Percentiles rank a stretch among this genome's conserved stretches.
phyloP scores from a whole-genome alignment of 2,113 vertebrate species.

The Aplodontia rufa region DNA sequence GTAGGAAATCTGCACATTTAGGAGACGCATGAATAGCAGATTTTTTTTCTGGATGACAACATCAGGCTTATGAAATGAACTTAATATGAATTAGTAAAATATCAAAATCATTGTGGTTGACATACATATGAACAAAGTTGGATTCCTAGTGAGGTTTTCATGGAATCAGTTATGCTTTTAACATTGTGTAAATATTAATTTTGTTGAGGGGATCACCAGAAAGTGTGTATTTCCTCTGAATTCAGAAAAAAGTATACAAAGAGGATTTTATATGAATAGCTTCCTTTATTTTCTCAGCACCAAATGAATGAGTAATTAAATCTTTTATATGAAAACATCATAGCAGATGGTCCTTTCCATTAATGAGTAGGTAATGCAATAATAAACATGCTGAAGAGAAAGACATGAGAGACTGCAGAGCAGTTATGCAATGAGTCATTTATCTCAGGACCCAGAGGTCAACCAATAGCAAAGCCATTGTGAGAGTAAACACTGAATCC shows the following conservation, averaged over 20 bases:
- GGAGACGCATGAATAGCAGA: constrained; percentile 25
- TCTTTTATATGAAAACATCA: constrained; percentile 68
- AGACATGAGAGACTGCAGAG: constrained; percentile 53
- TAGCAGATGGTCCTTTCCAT: constrained; percentile 60
- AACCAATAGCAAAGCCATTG: constrained; percentile 31
- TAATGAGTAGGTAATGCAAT: constrained; percentile 69
- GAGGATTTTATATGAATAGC: constrained; percentile 41
- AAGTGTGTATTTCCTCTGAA: constrained; percentile 27
- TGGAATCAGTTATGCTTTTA: constrained; percentile 14
- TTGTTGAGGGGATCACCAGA: constrained; percentile 12
- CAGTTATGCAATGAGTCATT: constrained; percentile 52
- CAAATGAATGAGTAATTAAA: constrained; percentile 69
- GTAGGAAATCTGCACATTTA: constrained; percentile 51
- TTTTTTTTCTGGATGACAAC: constrained; percentile 44
- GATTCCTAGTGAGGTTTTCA: constrained; percentile 31
- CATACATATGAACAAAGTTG: background rate
- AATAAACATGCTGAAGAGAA: constrained; percentile 66
- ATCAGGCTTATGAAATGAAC: constrained; percentile 47
- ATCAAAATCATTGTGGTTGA: constrained; percentile 42
- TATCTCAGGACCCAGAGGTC: constrained; percentile 59
- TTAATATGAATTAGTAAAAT: constrained; percentile 54
- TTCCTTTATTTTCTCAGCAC: constrained; percentile 46
- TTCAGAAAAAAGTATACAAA: constrained; percentile 46
- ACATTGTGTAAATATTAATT: constrained; percentile 52
- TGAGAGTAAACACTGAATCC: background rate